Evolutionary conservation across 1,140 invertebrate genomes (phyloP).

Genomic region (Panagrolaimus sp.): DNA sequence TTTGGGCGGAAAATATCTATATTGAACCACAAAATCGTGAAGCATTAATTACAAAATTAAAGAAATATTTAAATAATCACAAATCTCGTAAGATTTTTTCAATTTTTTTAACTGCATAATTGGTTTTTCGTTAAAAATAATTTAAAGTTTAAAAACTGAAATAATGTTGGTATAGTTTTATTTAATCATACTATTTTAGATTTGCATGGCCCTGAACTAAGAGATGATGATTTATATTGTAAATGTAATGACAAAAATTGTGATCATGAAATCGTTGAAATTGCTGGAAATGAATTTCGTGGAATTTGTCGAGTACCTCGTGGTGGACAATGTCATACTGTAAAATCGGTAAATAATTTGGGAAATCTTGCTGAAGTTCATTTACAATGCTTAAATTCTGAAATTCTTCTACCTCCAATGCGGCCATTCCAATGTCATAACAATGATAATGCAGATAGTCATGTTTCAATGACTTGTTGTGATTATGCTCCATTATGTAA

Average conservation of each 20-base stretch:
- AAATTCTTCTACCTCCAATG: constrained; percentile 33
- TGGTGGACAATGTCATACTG: constrained; percentile 28
- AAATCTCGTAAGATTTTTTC: no score
- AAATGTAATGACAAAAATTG: constrained; percentile 22
- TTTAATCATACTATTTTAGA: not conserved
- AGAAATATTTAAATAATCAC: no score
- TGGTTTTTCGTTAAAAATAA: no score
- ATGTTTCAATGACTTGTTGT: constrained; percentile 28
- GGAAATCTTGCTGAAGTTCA: not conserved
- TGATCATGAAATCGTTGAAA: constrained; percentile 27
- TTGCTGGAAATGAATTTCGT: constrained; percentile 16
- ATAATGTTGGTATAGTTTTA: no score
- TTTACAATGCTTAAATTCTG: constrained; percentile 8
- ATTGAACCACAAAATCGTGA: no score
- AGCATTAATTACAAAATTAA: no score
- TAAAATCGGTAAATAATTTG: not conserved
- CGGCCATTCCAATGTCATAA: constrained; percentile 42
- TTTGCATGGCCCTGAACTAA: not conserved
- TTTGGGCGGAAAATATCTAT: no score
- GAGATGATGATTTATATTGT: constrained; percentile 27
- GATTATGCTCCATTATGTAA: constrained; percentile 38
- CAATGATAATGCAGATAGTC: not conserved
- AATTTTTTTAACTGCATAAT: no score
- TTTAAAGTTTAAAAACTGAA: no score
- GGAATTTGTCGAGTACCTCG: constrained; percentile 26